A percentile compares a stretch with the other conserved stretches of the same genome.
phyloP scores from a whole-genome alignment of 2,888 invertebrate species.

The Lypha dubia region DNA sequence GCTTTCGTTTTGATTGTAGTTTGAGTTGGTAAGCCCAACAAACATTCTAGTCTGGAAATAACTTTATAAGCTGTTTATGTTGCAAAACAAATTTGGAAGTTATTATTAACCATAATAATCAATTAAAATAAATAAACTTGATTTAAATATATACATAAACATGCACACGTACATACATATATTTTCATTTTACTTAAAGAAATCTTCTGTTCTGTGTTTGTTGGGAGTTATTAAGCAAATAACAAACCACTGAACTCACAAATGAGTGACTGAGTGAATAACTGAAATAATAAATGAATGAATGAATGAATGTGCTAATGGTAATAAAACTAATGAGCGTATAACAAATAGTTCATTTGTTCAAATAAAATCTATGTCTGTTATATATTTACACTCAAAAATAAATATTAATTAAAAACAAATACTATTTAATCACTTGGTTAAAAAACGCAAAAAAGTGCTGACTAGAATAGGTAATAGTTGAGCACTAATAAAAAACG shows the following conservation, averaged over 20 bases:
- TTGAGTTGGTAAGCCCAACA: not conserved
- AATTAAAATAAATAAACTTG: too few relatives aligned
- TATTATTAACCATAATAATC: too few relatives aligned
- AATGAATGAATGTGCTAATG: slow-evolving; percentile 62
- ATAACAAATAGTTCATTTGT: slow-evolving; percentile 73
- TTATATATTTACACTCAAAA: slow-evolving; percentile 37
- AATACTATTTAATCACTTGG: not conserved
- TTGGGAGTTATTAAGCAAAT: slow-evolving; percentile 8
- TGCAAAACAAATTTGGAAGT: too few relatives aligned
- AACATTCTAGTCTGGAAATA: not conserved
- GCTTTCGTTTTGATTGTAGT: not conserved
- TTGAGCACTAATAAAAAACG: too few relatives aligned
- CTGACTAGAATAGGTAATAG: too few relatives aligned
- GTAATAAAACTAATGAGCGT: slow-evolving; percentile 82
- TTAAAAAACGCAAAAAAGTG: too few relatives aligned
- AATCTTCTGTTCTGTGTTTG: not conserved
- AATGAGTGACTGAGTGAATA: slow-evolving; percentile 45
- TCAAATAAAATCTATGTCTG: slow-evolving; percentile 59
- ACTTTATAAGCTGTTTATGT: not conserved
- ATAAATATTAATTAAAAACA: not conserved
- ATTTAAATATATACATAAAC: too few relatives aligned
- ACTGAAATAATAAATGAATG: not conserved
- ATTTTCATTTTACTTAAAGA: not conserved
- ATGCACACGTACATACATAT: too few relatives aligned
- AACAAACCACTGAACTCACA: slow-evolving; percentile 13